These are phyloP conservation scores for Scomber japonicus DNA, from an alignment of 2,113 vertebrate genomes.

Conservation along the genomic window DNA sequence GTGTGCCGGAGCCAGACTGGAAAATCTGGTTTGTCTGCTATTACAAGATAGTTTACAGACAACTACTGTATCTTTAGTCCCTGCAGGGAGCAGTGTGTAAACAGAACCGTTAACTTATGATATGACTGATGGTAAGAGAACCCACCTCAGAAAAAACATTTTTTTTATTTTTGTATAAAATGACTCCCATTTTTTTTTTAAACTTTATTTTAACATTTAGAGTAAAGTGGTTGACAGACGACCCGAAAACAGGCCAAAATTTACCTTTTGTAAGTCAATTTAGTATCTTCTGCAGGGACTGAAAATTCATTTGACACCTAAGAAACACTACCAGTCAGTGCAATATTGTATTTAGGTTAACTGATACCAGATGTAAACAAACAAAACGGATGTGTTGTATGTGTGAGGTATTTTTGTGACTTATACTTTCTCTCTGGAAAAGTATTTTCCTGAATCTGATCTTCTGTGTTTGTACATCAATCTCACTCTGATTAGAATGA, in stretches of 20 bases:
- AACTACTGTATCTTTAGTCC: neutral
- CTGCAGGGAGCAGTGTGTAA: conserved; percentile 18
- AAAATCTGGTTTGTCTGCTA: conserved; percentile 69
- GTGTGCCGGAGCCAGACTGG: conserved; percentile 51
- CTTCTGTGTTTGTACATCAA: neutral
- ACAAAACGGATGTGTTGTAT: neutral
- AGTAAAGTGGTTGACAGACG: neutral
- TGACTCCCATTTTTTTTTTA: neutral
- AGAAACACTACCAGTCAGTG: neutral
- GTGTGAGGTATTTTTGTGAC: conserved; percentile 3
- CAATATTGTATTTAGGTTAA: neutral
- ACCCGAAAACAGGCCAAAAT: neutral
- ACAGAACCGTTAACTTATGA: conserved; percentile 29
- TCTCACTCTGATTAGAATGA: conserved; percentile 24
- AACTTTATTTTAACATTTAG: neutral
- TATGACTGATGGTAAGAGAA: neutral
- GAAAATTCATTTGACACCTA: neutral
- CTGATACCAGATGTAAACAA: no score
- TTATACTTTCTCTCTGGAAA: conserved; percentile 10
- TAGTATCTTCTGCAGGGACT: neutral
- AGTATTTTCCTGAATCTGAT: conserved; percentile 15
- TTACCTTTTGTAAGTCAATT: neutral
- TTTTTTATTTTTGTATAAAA: neutral
- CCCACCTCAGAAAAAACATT: neutral
- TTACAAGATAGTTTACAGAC: conserved; percentile 2